Conservation (phyloP, 2,797 vertebrate species). For the Notoglanidium macrostoma region DNA sequence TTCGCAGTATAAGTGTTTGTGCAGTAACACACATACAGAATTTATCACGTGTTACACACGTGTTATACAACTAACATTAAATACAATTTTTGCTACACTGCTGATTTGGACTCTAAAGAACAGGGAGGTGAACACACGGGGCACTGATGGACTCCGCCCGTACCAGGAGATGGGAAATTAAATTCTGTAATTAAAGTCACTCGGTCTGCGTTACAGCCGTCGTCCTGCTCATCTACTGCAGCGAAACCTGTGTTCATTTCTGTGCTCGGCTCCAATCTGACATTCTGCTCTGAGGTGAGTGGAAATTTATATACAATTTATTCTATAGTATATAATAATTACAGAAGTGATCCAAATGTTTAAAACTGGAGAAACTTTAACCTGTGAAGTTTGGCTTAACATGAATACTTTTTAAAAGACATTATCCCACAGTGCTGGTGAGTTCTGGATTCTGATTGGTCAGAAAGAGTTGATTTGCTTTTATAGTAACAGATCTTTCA, state of each 20-base stretch:
- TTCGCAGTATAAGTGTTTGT: too few relatives aligned
- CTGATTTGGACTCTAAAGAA: slow-evolving; percentile 25
- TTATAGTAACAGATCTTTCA: neutral
- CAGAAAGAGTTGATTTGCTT: neutral
- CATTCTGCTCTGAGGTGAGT: slow-evolving; percentile 68
- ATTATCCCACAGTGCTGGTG: neutral
- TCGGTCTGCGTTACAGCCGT: slow-evolving; percentile 64
- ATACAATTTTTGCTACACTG: too few relatives aligned
- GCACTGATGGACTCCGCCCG: slow-evolving; percentile 20
- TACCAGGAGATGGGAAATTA: slow-evolving; percentile 45
- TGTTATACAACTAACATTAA: too few relatives aligned
- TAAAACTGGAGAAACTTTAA: neutral
- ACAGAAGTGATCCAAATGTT: neutral
- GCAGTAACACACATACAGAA: too few relatives aligned
- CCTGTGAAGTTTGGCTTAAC: neutral
- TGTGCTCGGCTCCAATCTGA: slow-evolving; percentile 54
- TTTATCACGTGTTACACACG: too few relatives aligned
- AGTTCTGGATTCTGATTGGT: neutral
- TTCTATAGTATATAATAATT: neutral
- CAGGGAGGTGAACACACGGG: slow-evolving; percentile 27
- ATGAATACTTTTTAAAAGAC: neutral
- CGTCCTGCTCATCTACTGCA: slow-evolving; percentile 56
- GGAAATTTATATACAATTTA: neutral
- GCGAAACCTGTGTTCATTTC: slow-evolving; percentile 52
- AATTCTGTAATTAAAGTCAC: slow-evolving; percentile 76